phyloP scores from a whole-genome alignment of 2,888 invertebrate genomes.

The Nebria salina region DNA sequence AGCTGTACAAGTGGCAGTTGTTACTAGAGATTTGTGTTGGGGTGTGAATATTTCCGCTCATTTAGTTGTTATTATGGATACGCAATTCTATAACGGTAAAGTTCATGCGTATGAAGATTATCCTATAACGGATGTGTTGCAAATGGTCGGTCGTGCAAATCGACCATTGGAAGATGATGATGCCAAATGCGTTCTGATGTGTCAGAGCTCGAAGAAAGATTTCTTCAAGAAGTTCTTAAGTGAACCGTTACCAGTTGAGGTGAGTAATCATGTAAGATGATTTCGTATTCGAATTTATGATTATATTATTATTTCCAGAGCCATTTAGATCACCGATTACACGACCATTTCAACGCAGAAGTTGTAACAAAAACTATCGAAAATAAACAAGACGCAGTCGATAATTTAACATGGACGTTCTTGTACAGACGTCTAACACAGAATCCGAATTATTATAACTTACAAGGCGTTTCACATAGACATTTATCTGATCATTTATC shows the following conservation, averaged over 20 bases:
- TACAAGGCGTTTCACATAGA: slow-evolving; percentile 95
- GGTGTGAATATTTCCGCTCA: slow-evolving; percentile 89
- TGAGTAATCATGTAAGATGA: slow-evolving; percentile 53
- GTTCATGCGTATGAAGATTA: slow-evolving; percentile 94
- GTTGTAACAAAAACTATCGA: slow-evolving; percentile 99
- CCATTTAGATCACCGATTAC: slow-evolving; percentile 95
- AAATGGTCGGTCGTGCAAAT: slow-evolving; percentile 98
- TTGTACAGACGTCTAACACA: slow-evolving; percentile 95
- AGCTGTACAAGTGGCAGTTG: slow-evolving; percentile 92
- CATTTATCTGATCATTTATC: slow-evolving; percentile 98
- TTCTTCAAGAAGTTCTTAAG: slow-evolving; percentile 98
- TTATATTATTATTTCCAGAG: slow-evolving; percentile 67
- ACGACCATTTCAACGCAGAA: slow-evolving; percentile 99
- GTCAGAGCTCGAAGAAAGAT: slow-evolving; percentile 97
- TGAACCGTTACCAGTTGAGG: slow-evolving; percentile 95
- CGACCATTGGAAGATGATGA: slow-evolving; percentile 91
- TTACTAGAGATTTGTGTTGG: slow-evolving; percentile 93
- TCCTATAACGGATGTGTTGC: slow-evolving; percentile 94
- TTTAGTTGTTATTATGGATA: slow-evolving; percentile 97
- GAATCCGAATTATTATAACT: slow-evolving; percentile 99
- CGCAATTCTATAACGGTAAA: slow-evolving; percentile 89
- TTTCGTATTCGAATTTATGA: slow-evolving; percentile 13
- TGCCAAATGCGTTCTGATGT: slow-evolving; percentile 95
- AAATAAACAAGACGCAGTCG: slow-evolving; percentile 99
- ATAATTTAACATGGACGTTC: slow-evolving; percentile 99